Base-by-base conservation (phyloP, 2,797 vertebrate species). In the Melopsittacus undulatus region DNA sequence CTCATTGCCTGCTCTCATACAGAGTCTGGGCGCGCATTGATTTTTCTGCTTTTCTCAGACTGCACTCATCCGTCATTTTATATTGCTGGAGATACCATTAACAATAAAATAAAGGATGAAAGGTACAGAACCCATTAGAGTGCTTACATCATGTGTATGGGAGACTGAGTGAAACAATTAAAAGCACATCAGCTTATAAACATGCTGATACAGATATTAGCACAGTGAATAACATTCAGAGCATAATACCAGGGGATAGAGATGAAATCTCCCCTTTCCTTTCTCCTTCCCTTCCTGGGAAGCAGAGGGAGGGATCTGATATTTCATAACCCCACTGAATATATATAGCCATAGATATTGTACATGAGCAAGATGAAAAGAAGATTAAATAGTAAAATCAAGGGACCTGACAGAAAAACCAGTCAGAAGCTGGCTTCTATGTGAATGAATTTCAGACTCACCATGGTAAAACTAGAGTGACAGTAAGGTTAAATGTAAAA, bases 71-170 rank as follows among this genome's bases (percentile, higher is more conserved):
- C 34, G 26, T 98, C 97, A 98, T 98, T 97, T 98, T 97, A 97
- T 98, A 97, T 98, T 97, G 97, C 97, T 97, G 91, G 83, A 96
- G 97, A 97, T 96, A 96, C 97, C 96, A 98, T 98, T 98, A 98
- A 97, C 96, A 98, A 97, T 97, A 97, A 97, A 97, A 96, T 96
- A 97, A 96, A 97, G 81, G 79, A 95, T 96, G 93, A 97, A 96
- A 94, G 87, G 94, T 96, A 90, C 96, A 97, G 93, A 97, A 90
- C 86, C 95, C 97, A 98, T 98, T 97, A 98, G 95, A 89, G 82
- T 94, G 97, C 95, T 97, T 96, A 95, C 92, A 97, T 91, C 96
- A 94, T 91, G 66, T 95, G 75, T 90, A 93, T 89, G 82, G 94
- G 94, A 87, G 91, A 94, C 94, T 64, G 84, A 97, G 77, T 51